Conservation (phyloP, 92 coral and sea anemone genomes). For the Pocillopora meandrina region DNA sequence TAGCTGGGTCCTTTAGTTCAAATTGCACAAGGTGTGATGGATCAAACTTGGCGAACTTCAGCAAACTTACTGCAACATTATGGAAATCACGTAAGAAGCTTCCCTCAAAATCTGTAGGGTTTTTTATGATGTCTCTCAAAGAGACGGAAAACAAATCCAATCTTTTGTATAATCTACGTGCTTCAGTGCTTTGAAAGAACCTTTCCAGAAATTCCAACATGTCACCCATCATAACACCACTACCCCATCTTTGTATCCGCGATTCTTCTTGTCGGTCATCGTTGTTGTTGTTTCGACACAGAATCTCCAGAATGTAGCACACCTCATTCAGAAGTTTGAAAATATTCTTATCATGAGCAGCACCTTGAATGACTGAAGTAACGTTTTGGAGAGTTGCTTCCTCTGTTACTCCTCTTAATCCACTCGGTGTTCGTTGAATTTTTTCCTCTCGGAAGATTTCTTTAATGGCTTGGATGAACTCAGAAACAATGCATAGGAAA, state of each 20-base stretch:
- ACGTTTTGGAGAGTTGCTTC: neutral
- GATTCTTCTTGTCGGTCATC: neutral
- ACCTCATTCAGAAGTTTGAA: neutral
- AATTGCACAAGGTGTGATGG: constrained; percentile 23
- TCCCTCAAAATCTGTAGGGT: neutral
- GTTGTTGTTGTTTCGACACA: neutral
- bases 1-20: neutral
- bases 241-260: neutral
- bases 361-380: neutral
- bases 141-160: neutral
- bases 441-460: neutral
- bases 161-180: neutral
- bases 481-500: no score
- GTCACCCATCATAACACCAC: neutral
- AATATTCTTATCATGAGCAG: neutral
- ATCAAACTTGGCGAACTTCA: constrained; percentile 14
- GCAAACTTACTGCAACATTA: neutral
- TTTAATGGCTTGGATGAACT: neutral
- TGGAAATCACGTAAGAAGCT: neutral
- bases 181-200: constrained; percentile 4
- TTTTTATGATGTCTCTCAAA: neutral
- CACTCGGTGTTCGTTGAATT: neutral
- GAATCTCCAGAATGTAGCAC: neutral
- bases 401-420: neutral
- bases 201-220: neutral